Evolutionary conservation across 2,888 invertebrate species (phyloP).

Genomic region (Bellardia bayeri): DNA sequence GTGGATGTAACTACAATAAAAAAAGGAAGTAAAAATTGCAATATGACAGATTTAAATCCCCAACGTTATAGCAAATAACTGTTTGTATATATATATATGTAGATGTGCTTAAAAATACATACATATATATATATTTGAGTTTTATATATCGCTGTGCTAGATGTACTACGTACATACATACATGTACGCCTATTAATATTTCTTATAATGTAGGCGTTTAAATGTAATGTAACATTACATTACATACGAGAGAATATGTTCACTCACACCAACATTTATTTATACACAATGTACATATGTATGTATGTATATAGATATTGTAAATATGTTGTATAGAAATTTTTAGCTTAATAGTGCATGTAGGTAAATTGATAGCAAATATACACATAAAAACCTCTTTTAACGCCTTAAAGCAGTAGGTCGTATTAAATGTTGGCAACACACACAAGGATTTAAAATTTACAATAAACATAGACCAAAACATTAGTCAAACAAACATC

Average conservation of each 20-base stretch:
- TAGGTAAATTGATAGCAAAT: too few species aligned
- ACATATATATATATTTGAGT: neutral
- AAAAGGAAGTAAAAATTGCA: slow-evolving; percentile 45
- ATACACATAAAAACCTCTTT: neutral
- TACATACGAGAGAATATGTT: neutral
- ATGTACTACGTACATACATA: neutral
- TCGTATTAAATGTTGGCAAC: too few species aligned
- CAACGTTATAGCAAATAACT: slow-evolving; percentile 39
- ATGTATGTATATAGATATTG: neutral
- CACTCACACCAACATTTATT: neutral
- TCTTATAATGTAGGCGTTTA: slow-evolving; percentile 38
- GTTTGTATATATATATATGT: neutral
- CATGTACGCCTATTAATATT: slow-evolving; percentile 4
- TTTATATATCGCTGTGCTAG: neutral
- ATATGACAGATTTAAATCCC: slow-evolving; percentile 46
- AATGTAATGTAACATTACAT: slow-evolving; percentile 27
- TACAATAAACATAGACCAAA: too few species aligned
- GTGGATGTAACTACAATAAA: slow-evolving; percentile 14
- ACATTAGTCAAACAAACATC: too few species aligned
- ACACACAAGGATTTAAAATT: too few species aligned
- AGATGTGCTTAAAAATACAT: neutral
- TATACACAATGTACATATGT: neutral
- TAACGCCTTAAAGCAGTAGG: neutral
- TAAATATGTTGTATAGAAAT: neutral
- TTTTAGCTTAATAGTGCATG: neutral